phyloP scores from a whole-genome alignment of 2,113 vertebrate species.

The Callipepla squamata region DNA sequence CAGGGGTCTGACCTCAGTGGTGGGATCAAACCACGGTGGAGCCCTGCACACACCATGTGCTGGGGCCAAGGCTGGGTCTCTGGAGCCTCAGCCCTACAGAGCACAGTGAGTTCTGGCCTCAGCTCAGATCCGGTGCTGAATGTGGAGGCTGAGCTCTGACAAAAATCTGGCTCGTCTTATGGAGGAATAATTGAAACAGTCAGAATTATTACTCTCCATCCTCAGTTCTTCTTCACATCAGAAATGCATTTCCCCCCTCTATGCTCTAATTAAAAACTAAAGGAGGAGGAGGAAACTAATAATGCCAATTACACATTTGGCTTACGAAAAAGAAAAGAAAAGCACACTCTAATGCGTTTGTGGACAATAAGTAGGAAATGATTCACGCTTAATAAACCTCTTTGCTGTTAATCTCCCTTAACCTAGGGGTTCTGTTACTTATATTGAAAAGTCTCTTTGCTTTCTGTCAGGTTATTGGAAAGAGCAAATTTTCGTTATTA shows the following conservation, averaged over 20 bases:
- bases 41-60: background rate
- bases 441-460: background rate
- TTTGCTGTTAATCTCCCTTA: slow-evolving; percentile 58
- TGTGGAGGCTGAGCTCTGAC: background rate
- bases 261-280: slow-evolving; percentile 59
- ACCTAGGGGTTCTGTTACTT: slow-evolving; percentile 33
- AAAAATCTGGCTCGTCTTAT: background rate
- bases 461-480: background rate
- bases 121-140: background rate
- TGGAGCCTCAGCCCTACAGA: background rate
- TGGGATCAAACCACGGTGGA: background rate
- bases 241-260: background rate
- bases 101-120: background rate
- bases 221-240: background rate
- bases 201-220: slow-evolving; percentile 11
- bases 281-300: slow-evolving; percentile 51
- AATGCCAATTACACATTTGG: slow-evolving; percentile 58
- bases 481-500: background rate
- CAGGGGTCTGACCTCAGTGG: background rate
- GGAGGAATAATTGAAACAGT: slow-evolving; percentile 30
- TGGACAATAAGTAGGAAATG: slow-evolving; percentile 65
- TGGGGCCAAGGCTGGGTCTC: background rate
- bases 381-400: slow-evolving; percentile 65
- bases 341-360: slow-evolving; percentile 28
- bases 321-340: slow-evolving; percentile 29